Base-by-base conservation (phyloP, 2,113 vertebrate species). In the Synchiropus splendidus region DNA sequence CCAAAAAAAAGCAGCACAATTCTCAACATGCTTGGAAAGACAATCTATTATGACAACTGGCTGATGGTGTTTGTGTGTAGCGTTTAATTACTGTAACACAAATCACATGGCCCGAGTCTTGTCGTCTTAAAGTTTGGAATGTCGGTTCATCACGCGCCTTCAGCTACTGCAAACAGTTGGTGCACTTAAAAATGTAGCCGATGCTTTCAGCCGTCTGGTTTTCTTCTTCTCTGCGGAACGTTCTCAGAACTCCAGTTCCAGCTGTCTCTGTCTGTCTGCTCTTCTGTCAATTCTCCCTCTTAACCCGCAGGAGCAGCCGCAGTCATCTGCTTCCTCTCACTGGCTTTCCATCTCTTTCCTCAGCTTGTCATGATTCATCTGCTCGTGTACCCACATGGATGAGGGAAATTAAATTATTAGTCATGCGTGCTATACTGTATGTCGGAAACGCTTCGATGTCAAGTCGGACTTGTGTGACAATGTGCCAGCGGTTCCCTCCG, bases 131-230 rank as follows among this genome's bases (percentile, higher is more conserved):
- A 27, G 21, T 27, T 27, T 4, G 21, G 21, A 27, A 8, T 27
- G 4, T 4, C 21, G 21, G 21, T 27, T 27, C 21, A 5, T 27
- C 21, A 27, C 50, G 16, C 27, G 5, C 36, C 21, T 37, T 48
- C 54, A 18, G 38, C 15, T 6, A 33, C 45, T 42, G 37, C 32
- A 54, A 67, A 51, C 48, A 55, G 45, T 70, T 34, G 27, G 57
- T 36, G 48, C n/a, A 18, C 51, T 74, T 67, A 68, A 68, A 71
- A 61, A 74, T 74, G 62, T 31, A 44, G 48, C 33, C 40, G 39
- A 56, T 16, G 52, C 61, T 68, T 47, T 54, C 54, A 58, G 48
- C 50, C 34, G 35, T 14, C 39, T 36, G 15, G 36, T 18, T 47
- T 47, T n/a, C 21, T 48, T 9, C 30, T 36, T 34, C 36, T 16